Evolutionary conservation across 2,888 invertebrate genomes (phyloP).

Genomic region (Cerceris rybyensis): DNA sequence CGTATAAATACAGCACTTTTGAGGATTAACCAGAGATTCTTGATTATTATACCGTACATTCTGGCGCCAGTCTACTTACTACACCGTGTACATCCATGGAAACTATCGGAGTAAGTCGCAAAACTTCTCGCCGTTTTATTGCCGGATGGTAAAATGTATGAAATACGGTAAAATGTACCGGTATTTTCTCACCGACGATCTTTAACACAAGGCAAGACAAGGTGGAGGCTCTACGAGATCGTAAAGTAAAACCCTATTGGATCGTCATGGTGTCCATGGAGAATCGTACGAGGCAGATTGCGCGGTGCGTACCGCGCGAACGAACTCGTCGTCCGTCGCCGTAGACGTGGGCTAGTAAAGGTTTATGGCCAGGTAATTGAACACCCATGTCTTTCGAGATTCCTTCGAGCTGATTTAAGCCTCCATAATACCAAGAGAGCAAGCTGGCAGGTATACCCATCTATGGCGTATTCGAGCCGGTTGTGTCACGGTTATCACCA

Average conservation of each 20-base stretch:
- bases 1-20: constrained; percentile 38
- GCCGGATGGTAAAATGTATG: constrained; percentile 58
- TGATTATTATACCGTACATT: constrained; percentile 25
- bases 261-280: constrained; percentile 66
- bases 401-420: constrained; percentile 74
- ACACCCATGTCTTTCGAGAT: constrained; percentile 73
- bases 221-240: constrained; percentile 64
- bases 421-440: constrained; percentile 67
- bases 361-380: constrained; percentile 77
- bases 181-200: constrained; percentile 59
- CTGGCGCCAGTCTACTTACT: constrained; percentile 45
- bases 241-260: constrained; percentile 68
- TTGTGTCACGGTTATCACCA: constrained; percentile 58
- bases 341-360: constrained; percentile 70
- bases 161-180: constrained; percentile 61
- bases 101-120: constrained; percentile 29
- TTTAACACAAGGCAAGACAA: constrained; percentile 50
- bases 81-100: constrained; percentile 23
- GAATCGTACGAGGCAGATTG: constrained; percentile 65
- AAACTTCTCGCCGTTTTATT: constrained; percentile 46
- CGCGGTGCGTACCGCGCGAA: constrained; percentile 51
- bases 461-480: constrained; percentile 56
- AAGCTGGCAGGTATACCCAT: constrained; percentile 65
- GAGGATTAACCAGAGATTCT: constrained; percentile 34
- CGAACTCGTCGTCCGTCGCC: constrained; percentile 56